Base-by-base conservation (phyloP, 2,888 invertebrate species). In the Drosophila greeni region DNA sequence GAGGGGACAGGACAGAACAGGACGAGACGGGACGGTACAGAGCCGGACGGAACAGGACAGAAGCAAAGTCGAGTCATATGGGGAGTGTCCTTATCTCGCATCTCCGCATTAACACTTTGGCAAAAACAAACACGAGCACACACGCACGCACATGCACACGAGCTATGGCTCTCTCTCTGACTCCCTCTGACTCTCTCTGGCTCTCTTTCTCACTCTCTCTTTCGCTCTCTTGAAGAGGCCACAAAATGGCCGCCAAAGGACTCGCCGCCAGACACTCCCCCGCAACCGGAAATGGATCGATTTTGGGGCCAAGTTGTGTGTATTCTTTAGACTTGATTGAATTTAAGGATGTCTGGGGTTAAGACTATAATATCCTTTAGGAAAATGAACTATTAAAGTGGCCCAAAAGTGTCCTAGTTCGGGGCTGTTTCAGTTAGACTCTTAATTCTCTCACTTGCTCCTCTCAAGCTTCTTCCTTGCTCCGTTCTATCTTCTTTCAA, bases 81-180 rank as follows among this genome's bases (percentile, higher is more conserved):
- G 54, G 60, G 59, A 66, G 71, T 64, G 66, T 62, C 70, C 83
- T 82, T 82, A 82, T 82, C 82, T 76, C 57, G 65, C 74, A 82
- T 82, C 82, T 77, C 62, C 60, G 77, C 82, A 79, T 82, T 82
- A 82, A 80, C 83, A 81, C 83, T 78, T 82, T 66, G 23, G 31
- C 53, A 62, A 36, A 54, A 65, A 39, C 40, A 29, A 40, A 60
- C 43, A 49, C 16, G 33, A 26, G 39, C 36, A 29, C 40, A 18
- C 43, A 49, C 40, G 37, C 55, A 31, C 52, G n/a, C n/a, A n/a
- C n/a, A n/a, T n/a, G 24, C 66, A 18, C 55, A 49, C 49, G 29
- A 29, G 29, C 3, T 0, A 29, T 39, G 51, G 34, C 37, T 20
- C 36, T 42, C 40, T 18, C 40, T n/a, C n/a, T n/a, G n/a, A n/a